phyloP scores from a whole-genome alignment of 2,888 invertebrate species.

The Aphidoletes aphidimyza region DNA sequence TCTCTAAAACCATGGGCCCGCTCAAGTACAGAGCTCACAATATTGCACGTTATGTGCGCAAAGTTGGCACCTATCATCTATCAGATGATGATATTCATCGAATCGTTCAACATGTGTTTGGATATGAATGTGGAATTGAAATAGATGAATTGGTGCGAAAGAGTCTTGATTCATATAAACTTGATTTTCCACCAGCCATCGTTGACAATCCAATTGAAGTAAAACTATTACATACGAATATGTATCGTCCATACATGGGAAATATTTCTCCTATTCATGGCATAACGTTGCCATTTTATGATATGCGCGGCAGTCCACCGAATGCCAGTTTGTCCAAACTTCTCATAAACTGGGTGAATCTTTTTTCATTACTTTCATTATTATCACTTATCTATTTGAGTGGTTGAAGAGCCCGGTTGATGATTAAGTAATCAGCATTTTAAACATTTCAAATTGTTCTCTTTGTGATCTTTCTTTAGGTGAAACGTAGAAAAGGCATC shows the following conservation, averaged over 20 bases:
- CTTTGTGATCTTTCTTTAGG: too few relatives aligned
- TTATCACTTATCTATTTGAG: too few relatives aligned
- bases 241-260: neutral
- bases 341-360: neutral
- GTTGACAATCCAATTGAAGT: neutral
- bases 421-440: too few relatives aligned
- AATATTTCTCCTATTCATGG: neutral
- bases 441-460: too few relatives aligned
- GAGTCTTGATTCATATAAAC: neutral
- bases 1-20: neutral
- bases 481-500: constrained; percentile 16
- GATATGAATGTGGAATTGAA: neutral
- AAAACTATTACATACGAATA: neutral
- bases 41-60: neutral
- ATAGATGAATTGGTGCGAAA: neutral
- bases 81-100: neutral
- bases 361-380: too few relatives aligned
- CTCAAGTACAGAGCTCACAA: neutral
- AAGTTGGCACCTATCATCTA: neutral
- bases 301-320: neutral
- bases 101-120: neutral
- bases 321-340: neutral
- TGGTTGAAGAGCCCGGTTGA: too few relatives aligned
- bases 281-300: neutral
- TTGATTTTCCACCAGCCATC: neutral